phyloP scores from a whole-genome alignment of 2,888 invertebrate species.

The Bursaphelenchus okinawaensis region DNA sequence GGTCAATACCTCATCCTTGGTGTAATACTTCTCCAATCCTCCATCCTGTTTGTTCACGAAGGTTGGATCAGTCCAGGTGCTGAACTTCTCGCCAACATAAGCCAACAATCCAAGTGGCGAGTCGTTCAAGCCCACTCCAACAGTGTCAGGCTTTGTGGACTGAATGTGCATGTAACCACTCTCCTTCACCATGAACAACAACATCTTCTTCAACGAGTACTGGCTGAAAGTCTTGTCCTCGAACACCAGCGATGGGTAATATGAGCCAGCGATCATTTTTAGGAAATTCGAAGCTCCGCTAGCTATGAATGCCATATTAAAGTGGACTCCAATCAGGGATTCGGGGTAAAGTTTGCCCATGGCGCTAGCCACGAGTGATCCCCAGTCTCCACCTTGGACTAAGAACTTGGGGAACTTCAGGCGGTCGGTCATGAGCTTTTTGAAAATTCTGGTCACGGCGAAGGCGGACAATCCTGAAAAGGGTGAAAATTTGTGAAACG shows the following conservation, averaged over 20 bases:
- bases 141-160: conserved; percentile 80
- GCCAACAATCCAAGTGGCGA: conserved; percentile 80
- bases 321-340: neutral
- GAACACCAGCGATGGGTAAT: conserved; percentile 2
- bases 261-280: neutral
- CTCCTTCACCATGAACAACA: conserved; percentile 53
- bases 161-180: conserved; percentile 70
- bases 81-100: conserved; percentile 83
- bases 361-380: conserved; percentile 66
- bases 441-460: conserved; percentile 60
- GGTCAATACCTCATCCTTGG: conserved; percentile 70
- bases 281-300: neutral
- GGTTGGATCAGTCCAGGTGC: conserved; percentile 66
- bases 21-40: conserved; percentile 61
- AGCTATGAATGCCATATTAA: neutral
- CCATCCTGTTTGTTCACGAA: conserved; percentile 66
- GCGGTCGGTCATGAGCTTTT: conserved; percentile 64
- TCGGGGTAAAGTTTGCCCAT: conserved; percentile 68
- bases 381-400: conserved; percentile 79
- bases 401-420: conserved; percentile 69
- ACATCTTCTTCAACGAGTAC: neutral
- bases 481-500: neutral
- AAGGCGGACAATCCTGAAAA: neutral
- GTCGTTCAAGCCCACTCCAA: conserved; percentile 70
- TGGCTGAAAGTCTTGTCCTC: neutral